A percentile compares a stretch with the other conserved stretches of the same genome.
These are phyloP conservation scores for Drosophila ezoana DNA, from an alignment of 2,888 invertebrate species.

Conservation along the genomic window DNA sequence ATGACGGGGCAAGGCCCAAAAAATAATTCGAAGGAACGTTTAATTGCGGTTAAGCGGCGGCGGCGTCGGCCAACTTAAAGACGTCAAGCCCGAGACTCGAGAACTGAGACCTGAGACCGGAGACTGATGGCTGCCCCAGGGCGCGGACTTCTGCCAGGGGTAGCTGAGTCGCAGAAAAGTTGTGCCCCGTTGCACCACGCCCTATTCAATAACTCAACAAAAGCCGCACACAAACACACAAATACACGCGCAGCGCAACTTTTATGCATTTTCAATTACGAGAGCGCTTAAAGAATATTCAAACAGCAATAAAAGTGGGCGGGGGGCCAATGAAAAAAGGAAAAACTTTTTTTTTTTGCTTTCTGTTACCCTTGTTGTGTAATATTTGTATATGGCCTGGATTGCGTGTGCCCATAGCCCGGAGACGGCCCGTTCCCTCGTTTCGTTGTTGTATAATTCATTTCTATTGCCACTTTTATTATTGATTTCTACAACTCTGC, in stretches of 20 bases:
- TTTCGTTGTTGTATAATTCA: constrained; percentile 48
- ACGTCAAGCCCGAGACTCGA: constrained; percentile 11
- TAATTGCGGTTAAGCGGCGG: constrained; percentile 75
- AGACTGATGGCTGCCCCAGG: constrained; percentile 41
- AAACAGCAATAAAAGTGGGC: constrained; percentile 33
- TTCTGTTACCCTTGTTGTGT: constrained; percentile 73
- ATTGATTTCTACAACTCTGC: constrained; percentile 54
- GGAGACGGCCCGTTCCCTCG: constrained; percentile 1
- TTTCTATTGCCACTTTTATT: constrained; percentile 67
- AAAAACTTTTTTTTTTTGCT: constrained; percentile 24
- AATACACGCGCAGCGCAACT: constrained; percentile 28
- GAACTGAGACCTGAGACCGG: constrained; percentile 4
- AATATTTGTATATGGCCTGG: constrained; percentile 53
- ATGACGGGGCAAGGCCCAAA: constrained; percentile 63
- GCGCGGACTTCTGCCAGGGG: constrained; percentile 38
- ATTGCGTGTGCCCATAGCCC: constrained; percentile 57
- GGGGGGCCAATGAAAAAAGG: constrained; percentile 6
- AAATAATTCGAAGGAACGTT: constrained; percentile 71
- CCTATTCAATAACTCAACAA: constrained; percentile 76
- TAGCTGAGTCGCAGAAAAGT: constrained; percentile 44
- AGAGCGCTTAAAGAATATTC: constrained; percentile 45
- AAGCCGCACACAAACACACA: constrained; percentile 37
- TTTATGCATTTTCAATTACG: constrained; percentile 76
- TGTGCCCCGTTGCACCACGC: constrained; percentile 57
- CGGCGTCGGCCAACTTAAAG: constrained; percentile 51